phyloP scores from a whole-genome alignment of 2,888 invertebrate genomes.

The Mesochorus sp. region DNA sequence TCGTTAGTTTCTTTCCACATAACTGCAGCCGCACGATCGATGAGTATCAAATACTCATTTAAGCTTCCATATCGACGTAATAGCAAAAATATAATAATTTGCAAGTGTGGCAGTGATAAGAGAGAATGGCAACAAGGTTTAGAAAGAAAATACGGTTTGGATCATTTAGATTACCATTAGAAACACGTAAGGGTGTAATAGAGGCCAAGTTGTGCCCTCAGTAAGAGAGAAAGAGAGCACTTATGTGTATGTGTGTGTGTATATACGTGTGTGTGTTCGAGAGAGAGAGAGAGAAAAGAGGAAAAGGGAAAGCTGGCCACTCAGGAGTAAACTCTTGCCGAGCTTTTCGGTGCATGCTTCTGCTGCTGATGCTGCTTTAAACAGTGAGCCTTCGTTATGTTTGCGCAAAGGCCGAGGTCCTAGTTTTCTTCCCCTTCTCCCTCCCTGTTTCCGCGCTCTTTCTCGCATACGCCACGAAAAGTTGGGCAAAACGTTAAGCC shows the following conservation, averaged over 20 bases:
- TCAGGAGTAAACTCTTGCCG: constrained; percentile 48
- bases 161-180: constrained; percentile 54
- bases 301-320: constrained; percentile 35
- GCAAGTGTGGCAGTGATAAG: constrained; percentile 13
- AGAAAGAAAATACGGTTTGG: constrained; percentile 20
- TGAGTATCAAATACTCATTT: constrained; percentile 67
- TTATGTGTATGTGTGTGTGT: no score
- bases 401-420: constrained; percentile 51
- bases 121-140: constrained; percentile 4
- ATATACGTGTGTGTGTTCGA: no score
- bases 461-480: constrained; percentile 55
- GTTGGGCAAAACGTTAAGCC: constrained; percentile 64
- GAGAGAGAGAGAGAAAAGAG: no score
- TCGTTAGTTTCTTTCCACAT: constrained; percentile 47
- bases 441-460: neutral
- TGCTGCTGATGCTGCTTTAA: constrained; percentile 15
- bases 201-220: constrained; percentile 32
- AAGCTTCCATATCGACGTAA: constrained; percentile 8
- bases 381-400: constrained; percentile 48
- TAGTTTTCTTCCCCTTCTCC: constrained; percentile 6
- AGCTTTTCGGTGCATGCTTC: constrained; percentile 22
- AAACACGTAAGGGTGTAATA: constrained; percentile 23
- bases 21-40: constrained; percentile 67
- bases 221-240: neutral
- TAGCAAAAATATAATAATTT: constrained; percentile 37